Base-by-base conservation (phyloP, 2,797 vertebrate genomes). In the Borostomias antarcticus region DNA sequence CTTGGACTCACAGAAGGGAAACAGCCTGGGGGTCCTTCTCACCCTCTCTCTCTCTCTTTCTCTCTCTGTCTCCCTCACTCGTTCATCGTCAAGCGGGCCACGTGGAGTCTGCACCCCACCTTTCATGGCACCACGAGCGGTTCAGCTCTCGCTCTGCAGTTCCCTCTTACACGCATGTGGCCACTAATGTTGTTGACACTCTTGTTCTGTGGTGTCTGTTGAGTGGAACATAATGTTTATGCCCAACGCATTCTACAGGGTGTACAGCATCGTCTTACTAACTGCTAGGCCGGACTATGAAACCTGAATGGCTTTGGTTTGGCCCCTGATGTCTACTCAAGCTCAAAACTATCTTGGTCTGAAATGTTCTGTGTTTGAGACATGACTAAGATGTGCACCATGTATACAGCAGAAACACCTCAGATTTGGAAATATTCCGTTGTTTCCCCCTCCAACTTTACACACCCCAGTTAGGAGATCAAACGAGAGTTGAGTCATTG, bases 211-310 rank as follows among this genome's bases (percentile, higher is more conserved):
- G 40, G 19, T n/a, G 33, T 32, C 29, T 50, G 1, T 47, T 45
- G 47, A n/a, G 19, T 5, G 53, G 75, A 40, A n/a, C n/a, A n/a
- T n/a, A n/a, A n/a, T n/a, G n/a, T n/a, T n/a, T 5, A 1, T 45
- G 15, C 7, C 40, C n/a, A 15, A 17, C n/a, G 15, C 63, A 48
- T 69, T 35, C 2, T 17, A 19, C 52, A 29, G 40, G 52, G 10
- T 25, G 47, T 54, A 32, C 32, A 37, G n/a, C 59, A n/a, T 10
- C n/a, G 61, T 53, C 78, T 68, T 58, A 76, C 69, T 81, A 78
- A 87, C 82, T 35, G 57, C 52, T 50, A 35, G 79, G 72, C 54
- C 62, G 77, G 68, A 1, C 52, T 74, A 32, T 71, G 4, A 71
- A 67, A 70, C 8, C 59, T 35, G 53, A 76, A 53, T 67, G 48